phyloP scores from a whole-genome alignment of 2,797 vertebrate genomes.

The Gorsachius magnificus region DNA sequence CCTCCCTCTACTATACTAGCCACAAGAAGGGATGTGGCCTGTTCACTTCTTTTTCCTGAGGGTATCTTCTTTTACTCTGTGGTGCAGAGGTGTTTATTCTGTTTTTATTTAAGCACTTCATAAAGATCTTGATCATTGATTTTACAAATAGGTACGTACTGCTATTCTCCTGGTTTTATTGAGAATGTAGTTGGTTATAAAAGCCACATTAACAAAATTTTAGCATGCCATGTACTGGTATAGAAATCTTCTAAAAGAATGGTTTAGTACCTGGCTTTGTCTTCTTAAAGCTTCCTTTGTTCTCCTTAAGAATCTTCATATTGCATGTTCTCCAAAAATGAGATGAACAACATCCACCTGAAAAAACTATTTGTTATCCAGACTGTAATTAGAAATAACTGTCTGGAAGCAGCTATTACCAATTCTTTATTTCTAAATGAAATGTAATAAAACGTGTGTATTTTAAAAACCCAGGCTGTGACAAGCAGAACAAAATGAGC shows the following conservation, averaged over 20 bases:
- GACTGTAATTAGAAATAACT: neutral
- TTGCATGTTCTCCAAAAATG: neutral
- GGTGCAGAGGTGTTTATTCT: neutral
- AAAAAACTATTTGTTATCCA: neutral
- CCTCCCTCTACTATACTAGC: neutral
- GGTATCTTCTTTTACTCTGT: neutral
- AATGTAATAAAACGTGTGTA: neutral
- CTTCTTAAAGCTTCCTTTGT: neutral
- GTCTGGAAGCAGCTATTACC: neutral
- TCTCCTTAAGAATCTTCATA: neutral
- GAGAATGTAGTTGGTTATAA: neutral
- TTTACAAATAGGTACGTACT: neutral
- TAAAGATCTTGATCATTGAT: neutral
- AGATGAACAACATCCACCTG: neutral
- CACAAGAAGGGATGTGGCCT: neutral
- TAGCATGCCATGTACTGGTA: neutral
- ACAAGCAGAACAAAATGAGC: neutral
- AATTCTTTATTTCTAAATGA: conserved; percentile 2
- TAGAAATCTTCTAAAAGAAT: neutral
- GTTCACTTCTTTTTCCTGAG: neutral
- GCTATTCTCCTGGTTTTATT: neutral
- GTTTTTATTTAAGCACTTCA: neutral
- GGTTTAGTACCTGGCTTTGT: neutral
- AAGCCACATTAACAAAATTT: neutral
- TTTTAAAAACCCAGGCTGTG: neutral